phyloP scores from a whole-genome alignment of 2,888 invertebrate genomes.

The Zootermopsis nevadensis region DNA sequence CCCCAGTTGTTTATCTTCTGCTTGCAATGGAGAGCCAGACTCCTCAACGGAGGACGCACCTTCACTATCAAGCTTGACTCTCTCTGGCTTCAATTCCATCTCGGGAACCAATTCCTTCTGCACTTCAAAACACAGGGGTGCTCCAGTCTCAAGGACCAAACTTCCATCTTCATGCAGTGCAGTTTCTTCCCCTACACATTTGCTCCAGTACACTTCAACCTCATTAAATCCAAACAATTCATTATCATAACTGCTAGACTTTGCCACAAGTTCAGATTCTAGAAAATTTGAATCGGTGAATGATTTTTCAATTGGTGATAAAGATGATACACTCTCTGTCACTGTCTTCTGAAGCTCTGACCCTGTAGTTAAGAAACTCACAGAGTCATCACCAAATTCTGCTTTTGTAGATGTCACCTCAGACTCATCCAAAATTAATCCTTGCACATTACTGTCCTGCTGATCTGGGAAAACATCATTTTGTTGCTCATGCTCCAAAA shows the following conservation, averaged over 20 bases:
- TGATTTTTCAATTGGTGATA: conserved; percentile 30
- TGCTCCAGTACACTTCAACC: not conserved
- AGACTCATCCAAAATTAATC: conserved; percentile 60
- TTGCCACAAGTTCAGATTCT: conserved; percentile 3
- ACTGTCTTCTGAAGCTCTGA: conserved; percentile 12
- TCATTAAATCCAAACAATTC: not conserved
- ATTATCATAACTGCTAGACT: not conserved
- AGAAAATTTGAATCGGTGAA: conserved; percentile 25
- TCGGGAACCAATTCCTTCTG: conserved; percentile 47
- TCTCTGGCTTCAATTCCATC: conserved; percentile 46
- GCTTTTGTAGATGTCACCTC: conserved; percentile 67
- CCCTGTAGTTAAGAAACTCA: not conserved
- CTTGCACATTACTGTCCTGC: conserved; percentile 49
- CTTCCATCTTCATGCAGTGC: not conserved
- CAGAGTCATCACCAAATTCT: conserved; percentile 66
- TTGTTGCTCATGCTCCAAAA: not conserved
- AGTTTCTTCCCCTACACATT: not conserved
- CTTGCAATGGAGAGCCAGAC: not conserved
- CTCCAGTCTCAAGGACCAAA: not conserved
- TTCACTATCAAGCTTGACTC: conserved; percentile 40
- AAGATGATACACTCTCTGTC: conserved; percentile 1
- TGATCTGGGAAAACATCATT: not conserved
- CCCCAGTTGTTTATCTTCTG: not conserved
- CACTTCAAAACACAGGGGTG: conserved; percentile 46
- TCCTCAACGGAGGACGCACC: conserved; percentile 17